Base-by-base conservation (phyloP, 2,888 invertebrate species). In the Nasonovia ribisnigri region DNA sequence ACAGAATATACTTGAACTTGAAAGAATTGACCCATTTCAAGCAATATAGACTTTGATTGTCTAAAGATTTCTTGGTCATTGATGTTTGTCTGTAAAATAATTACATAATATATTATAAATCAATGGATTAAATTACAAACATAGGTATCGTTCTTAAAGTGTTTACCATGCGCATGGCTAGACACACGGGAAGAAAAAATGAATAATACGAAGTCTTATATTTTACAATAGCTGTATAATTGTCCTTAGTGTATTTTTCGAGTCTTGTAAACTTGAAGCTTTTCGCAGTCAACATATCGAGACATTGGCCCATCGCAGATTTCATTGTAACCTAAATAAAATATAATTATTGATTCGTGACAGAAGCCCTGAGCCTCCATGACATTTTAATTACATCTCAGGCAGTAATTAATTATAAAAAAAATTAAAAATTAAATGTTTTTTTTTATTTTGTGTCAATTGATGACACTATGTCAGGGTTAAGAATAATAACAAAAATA, bases 201-300 rank as follows among this genome's bases (percentile, higher is more conserved):
- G 99, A 97, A 96, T 99, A 99, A 96, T 98, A 98, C 0, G 98
- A 97, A 13, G 98, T 98, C 96, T 99, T 99, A 96, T 98, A 98
- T 95, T 98, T 98, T 10, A 98, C 98, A 95, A 99, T 98, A 0
- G 98, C 96, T 95, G 97, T 97, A 95, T 99, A 99, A 95, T 97
- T 97, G 92, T 98, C 98, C 97, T 98, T 98, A 0, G 98, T 98
- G 96, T 98, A 98, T 92, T 96, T 96, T 60, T 97, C 96, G 94
- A 98, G 96, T 84, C 92, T 94, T 95, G 97, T 97, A 1, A 97
- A 97, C 29, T 96, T 96, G 94, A 96, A 96, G 20, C 96, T 96
- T 84, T 94, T 92, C 3, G 94, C 84, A 94, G 98, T 97, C 88
- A 97, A 96, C 93, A 97, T 96, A 96, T 99, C 99, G 95, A 99